Evolutionary conservation across 1,140 invertebrate species (phyloP).

Genomic region (Galendromus occidentalis): DNA sequence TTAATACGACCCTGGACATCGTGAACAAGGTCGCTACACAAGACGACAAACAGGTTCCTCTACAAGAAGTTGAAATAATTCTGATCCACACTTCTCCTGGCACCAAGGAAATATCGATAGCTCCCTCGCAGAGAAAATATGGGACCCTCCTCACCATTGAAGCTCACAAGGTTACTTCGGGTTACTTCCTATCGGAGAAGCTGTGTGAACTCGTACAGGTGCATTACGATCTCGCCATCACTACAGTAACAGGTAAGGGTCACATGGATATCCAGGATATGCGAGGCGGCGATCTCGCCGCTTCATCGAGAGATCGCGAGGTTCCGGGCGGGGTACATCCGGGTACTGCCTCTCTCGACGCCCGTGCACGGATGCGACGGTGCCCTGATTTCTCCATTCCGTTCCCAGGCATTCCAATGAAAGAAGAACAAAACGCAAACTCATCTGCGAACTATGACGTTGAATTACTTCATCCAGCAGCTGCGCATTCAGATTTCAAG

Average conservation of each 20-base stretch:
- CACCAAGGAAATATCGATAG: slow-evolving; percentile 41
- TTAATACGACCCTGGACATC: neutral
- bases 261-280: too few species aligned
- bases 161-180: slow-evolving; percentile 45
- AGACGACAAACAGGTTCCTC: slow-evolving; percentile 24
- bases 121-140: slow-evolving; percentile 30
- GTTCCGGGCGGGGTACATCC: too few species aligned
- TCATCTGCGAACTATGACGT: slow-evolving; percentile 96
- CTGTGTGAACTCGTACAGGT: slow-evolving; percentile 29
- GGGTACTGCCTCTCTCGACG: too few species aligned
- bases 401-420: slow-evolving; percentile 62
- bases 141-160: slow-evolving; percentile 38
- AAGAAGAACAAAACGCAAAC: slow-evolving; percentile 94
- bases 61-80: slow-evolving; percentile 68
- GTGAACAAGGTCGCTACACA: slow-evolving; percentile 1
- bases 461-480: slow-evolving; percentile 69
- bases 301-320: too few species aligned
- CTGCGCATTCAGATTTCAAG: slow-evolving; percentile 56
- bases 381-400: too few species aligned
- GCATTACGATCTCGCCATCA: slow-evolving; percentile 80
- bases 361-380: too few species aligned
- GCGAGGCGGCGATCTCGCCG: too few species aligned
- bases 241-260: slow-evolving; percentile 62
- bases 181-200: slow-evolving; percentile 30
- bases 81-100: slow-evolving; percentile 67